Conservation (phyloP, 1,140 invertebrate species). For the Papilio glaucus region DNA sequence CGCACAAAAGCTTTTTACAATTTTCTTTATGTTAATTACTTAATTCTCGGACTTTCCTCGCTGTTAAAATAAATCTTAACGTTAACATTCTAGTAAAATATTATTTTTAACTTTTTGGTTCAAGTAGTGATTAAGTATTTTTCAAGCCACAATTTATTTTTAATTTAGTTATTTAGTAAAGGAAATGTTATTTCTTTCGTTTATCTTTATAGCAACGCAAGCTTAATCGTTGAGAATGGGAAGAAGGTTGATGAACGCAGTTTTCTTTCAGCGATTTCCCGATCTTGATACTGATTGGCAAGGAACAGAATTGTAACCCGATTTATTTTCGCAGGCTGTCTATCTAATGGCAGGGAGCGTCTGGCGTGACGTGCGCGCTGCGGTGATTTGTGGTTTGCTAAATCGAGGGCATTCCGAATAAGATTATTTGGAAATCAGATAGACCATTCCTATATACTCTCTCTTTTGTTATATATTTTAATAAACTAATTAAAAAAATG, state of each 20-base stretch:
- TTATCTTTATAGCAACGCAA: background rate
- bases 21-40: too few relatives aligned
- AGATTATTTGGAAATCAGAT: background rate
- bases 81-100: too few relatives aligned
- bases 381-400: constrained; percentile 21
- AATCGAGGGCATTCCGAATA: background rate
- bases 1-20: too few relatives aligned
- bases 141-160: too few relatives aligned
- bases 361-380: constrained; percentile 9
- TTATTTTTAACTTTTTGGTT: too few relatives aligned
- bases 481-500: too few relatives aligned
- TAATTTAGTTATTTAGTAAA: background rate
- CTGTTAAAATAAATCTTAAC: too few relatives aligned
- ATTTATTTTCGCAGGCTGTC: constrained; percentile 11
- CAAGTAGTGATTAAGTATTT: too few relatives aligned
- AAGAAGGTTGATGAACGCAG: background rate
- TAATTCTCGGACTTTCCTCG: too few relatives aligned
- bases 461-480: too few relatives aligned
- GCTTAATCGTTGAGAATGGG: constrained; percentile 7
- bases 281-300: constrained; percentile 15
- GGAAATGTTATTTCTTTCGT: background rate
- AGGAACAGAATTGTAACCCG: constrained; percentile 1
- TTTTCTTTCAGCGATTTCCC: constrained; percentile 10
- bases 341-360: background rate
- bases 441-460: background rate